phyloP scores from a whole-genome alignment of 2,113 vertebrate genomes.

The Etheostoma cragini region DNA sequence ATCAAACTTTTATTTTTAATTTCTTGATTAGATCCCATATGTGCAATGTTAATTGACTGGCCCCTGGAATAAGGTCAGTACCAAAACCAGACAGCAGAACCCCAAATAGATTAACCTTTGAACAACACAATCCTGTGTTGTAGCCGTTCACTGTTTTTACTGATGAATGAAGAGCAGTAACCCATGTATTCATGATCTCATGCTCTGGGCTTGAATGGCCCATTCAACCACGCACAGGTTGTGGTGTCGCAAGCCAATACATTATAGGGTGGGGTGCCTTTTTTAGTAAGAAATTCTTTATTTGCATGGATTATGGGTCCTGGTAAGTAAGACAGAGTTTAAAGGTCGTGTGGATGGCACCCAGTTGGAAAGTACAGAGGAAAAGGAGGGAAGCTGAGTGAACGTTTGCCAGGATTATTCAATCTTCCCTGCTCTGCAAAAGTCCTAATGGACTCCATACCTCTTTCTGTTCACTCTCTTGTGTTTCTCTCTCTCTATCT shows the following conservation, averaged over 20 bases:
- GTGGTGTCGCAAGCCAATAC: constrained; percentile 27
- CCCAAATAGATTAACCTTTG: not conserved
- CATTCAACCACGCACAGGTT: constrained; percentile 39
- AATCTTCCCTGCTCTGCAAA: constrained; percentile 26
- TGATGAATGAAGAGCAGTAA: constrained; percentile 38
- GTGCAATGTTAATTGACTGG: not conserved
- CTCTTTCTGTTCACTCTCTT: not conserved
- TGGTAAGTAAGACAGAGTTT: constrained; percentile 29
- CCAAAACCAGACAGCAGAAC: not conserved
- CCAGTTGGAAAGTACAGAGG: constrained; percentile 53
- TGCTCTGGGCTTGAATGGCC: constrained; percentile 39
- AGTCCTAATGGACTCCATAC: constrained; percentile 55
- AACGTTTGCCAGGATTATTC: constrained; percentile 52
- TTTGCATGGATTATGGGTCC: constrained; percentile 46
- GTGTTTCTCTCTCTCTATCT: constrained; percentile 10
- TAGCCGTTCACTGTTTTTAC: not conserved
- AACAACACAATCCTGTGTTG: not conserved
- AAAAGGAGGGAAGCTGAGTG: constrained; percentile 23
- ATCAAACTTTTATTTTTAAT: not conserved
- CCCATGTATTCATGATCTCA: constrained; percentile 52
- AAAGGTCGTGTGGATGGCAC: constrained; percentile 64
- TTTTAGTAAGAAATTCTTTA: constrained; percentile 46
- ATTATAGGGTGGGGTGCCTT: constrained; percentile 38
- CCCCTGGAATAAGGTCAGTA: not conserved
- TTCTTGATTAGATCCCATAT: not conserved